Base-by-base conservation (phyloP, 2,113 vertebrate species). In the Chloebia gouldiae region DNA sequence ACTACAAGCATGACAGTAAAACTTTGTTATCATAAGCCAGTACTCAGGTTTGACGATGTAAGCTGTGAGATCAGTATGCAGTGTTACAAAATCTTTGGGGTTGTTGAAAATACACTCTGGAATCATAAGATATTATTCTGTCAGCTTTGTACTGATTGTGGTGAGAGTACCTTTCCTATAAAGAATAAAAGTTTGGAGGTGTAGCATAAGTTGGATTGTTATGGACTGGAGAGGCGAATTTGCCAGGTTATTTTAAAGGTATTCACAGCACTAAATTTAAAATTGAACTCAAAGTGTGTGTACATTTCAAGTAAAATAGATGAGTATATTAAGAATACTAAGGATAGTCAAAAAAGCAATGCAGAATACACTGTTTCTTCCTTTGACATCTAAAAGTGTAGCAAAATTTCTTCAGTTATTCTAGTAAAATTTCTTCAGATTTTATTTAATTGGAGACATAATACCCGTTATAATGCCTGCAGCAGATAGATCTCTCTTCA, bases 171-270 rank as follows among this genome's bases (percentile, higher is more conserved):
- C 76, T 27, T 57, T 13, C 8, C 13, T 59, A 20, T 23, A n/a
- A 77, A 37, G 25, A 93, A n/a, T 53, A 42, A 23, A 49, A 77
- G 19, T 59, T 75, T 50, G 21, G 70, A 83, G 51, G 2, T 1
- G 6, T 73, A 28, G 4, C 1, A 0, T 24, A 33, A 54, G 14
- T 76, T 81, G 33, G 16, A 19, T 54, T 75, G 14, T 83, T 70
- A 47, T 0, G 8, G 18, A 84, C 60, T 17, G 11, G 30, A 87
- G 31, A 69, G n/a, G 8, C 0, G 0, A 57, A n/a, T 64, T 85
- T 69, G 35, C 25, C 11, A 65, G 22, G 8, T 86, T 64, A 53
- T 82, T 76, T 60, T 65, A 40, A 69, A 65, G 31, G 6, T 72
- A 39, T 82, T 88, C 0, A 0, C 35, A 70, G 28, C 56, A 37